Evolutionary conservation across 2,888 invertebrate genomes (phyloP).

Genomic region (Chymomyza procnemis): DNA sequence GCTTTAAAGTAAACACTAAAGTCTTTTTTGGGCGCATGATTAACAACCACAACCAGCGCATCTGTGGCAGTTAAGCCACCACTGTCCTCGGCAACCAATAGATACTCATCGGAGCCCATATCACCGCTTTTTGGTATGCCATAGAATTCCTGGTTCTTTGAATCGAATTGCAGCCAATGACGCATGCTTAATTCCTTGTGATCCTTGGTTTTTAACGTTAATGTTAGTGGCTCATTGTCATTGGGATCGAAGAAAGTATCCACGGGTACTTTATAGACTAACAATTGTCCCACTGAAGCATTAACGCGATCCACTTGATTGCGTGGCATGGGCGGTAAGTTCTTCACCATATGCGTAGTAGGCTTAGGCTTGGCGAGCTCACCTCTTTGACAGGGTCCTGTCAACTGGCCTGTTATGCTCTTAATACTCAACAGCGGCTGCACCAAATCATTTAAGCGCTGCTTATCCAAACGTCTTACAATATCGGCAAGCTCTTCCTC

Average conservation of each 20-base stretch:
- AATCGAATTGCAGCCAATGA: constrained; percentile 94
- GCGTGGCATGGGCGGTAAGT: constrained; percentile 87
- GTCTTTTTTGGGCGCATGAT: constrained; percentile 81
- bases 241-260: constrained; percentile 95
- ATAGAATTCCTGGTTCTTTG: constrained; percentile 91
- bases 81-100: constrained; percentile 87
- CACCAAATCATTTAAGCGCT: constrained; percentile 82
- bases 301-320: constrained; percentile 92
- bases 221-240: constrained; percentile 87
- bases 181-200: constrained; percentile 83
- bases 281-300: constrained; percentile 89
- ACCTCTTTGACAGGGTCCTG: constrained; percentile 84
- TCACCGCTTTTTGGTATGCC: constrained; percentile 88
- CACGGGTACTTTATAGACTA: constrained; percentile 89
- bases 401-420: constrained; percentile 83
- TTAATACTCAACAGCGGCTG: constrained; percentile 84
- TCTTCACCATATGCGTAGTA: constrained; percentile 81
- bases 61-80: constrained; percentile 88
- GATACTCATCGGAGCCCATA: constrained; percentile 87
- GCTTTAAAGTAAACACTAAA: constrained; percentile 90
- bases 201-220: constrained; percentile 87
- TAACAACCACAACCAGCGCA: constrained; percentile 87
- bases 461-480: constrained; percentile 79
- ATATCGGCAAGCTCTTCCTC: constrained; percentile 85
- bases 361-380: constrained; percentile 79